Conservation (phyloP, 1,140 invertebrate species). For the Drosophila nigrodunni region DNA sequence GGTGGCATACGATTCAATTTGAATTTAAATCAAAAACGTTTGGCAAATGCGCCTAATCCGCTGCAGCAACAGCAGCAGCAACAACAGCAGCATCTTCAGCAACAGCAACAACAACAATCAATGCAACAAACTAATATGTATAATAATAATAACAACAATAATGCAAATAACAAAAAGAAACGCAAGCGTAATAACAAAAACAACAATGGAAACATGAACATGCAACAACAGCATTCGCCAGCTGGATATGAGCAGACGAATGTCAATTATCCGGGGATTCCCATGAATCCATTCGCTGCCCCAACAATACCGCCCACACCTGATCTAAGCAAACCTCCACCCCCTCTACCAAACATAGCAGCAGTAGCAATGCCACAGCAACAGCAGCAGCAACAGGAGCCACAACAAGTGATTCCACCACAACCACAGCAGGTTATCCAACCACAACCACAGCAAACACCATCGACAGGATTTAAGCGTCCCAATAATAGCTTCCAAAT, state of each 20-base stretch:
- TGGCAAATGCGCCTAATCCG: conserved; percentile 73
- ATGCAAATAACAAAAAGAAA: conserved; percentile 87
- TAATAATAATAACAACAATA: conserved; percentile 71
- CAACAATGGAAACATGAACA: conserved; percentile 50
- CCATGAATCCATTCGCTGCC: conserved; percentile 35
- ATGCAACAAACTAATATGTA: conserved; percentile 40
- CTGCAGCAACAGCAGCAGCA: conserved; percentile 78
- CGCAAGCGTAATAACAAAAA: conserved; percentile 90
- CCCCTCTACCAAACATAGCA: conserved; percentile 60
- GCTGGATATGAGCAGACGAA: conserved; percentile 34
- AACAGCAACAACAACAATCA: conserved; percentile 39
- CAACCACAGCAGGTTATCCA: conserved; percentile 20
- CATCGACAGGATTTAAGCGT: conserved; percentile 60
- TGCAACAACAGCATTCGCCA: conserved; percentile 55
- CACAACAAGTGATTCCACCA: conserved; percentile 21
- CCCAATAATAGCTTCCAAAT: conserved; percentile 81
- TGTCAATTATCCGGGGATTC: conserved; percentile 11
- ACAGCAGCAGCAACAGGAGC: conserved; percentile 14
- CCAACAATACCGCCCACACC: conserved; percentile 59
- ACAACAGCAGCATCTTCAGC: conserved; percentile 68
- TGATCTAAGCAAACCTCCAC: conserved; percentile 69
- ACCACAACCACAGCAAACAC: conserved; percentile 8
- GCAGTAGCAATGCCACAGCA: conserved; percentile 8
- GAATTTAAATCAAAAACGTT: conserved; percentile 80
- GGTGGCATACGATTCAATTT: conserved; percentile 84